phyloP scores from a whole-genome alignment of 2,888 invertebrate species.

The Notodonta ziczac region DNA sequence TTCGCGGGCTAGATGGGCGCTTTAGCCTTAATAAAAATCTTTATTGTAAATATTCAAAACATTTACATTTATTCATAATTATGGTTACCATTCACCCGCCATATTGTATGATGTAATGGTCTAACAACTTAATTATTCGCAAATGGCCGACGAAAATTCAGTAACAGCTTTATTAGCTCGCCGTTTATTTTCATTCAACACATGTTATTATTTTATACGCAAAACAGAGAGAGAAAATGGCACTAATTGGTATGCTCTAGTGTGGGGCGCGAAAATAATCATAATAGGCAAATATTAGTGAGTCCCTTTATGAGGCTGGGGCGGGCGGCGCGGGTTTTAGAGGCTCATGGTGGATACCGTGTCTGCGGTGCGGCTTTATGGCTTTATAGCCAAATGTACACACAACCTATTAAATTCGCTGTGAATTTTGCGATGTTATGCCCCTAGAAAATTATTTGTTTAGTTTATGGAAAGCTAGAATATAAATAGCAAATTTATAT shows the following conservation, averaged over 20 bases:
- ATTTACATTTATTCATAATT: too few species aligned
- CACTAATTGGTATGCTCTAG: conserved; percentile 57
- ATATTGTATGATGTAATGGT: conserved; percentile 3
- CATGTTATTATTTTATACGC: conserved; percentile 28
- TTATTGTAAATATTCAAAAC: too few species aligned
- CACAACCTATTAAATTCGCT: conserved; percentile 51
- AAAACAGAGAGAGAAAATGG: conserved; percentile 48
- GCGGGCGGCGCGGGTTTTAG: conserved; percentile 42
- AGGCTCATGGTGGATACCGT: conserved; percentile 39
- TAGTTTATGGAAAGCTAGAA: not conserved
- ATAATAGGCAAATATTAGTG: conserved; percentile 61
- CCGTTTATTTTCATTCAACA: conserved; percentile 35
- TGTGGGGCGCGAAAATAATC: conserved; percentile 52
- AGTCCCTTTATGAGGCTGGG: conserved; percentile 55
- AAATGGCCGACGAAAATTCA: conserved; percentile 18
- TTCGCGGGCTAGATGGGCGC: too few species aligned
- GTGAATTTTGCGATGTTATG: conserved; percentile 43
- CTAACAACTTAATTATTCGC: conserved; percentile 3
- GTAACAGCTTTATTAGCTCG: conserved; percentile 19
- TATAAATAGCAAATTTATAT: not conserved
- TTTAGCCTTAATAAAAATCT: too few species aligned
- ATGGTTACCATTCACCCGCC: not conserved
- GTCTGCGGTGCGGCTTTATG: conserved; percentile 51
- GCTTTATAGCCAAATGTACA: conserved; percentile 41
- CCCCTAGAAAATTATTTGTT: not conserved